Evolutionary conservation across 2,888 invertebrate species (phyloP), one percentile per base, ranked within the genome.

Genomic region (Andrena hattorfiana): DNA sequence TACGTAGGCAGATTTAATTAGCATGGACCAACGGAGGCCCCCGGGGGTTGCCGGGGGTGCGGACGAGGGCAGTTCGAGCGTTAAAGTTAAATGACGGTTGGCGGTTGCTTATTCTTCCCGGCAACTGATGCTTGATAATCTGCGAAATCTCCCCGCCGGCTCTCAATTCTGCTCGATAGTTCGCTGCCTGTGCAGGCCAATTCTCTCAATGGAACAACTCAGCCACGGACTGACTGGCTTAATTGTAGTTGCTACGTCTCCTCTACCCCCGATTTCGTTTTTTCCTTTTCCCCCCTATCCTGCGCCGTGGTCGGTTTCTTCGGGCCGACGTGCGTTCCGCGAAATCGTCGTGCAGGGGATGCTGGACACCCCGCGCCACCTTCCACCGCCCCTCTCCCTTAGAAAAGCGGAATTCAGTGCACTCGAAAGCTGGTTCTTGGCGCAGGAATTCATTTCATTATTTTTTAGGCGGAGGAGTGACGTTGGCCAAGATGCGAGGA

Each of bases 51-150:
- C 81, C 81, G 76, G 77, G 84, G 87, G 80, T 64, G 80, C 83
- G 86, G 73, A 76, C 83, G 85, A 84, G 85, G 86, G 85, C 88
- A 88, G 88, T 89, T 88, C 83, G 87, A 85, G 94, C 94, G 94
- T 94, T 94, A 94, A 94, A 94, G 94, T 94, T 94, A 94, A 94
- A 94, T 93, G 94, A 94, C 93, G 94, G 94, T 93, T 93, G 93
- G 92, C 93, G 93, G 93, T 92, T 93, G 93, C 93, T 94, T 93
- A 94, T 94, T 94, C 94, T 94, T 94, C 94, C 92, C 93, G 90
- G 87, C 93, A 94, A 94, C 93, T 92, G 94, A 94, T 94, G 94
- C 94, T 93, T 93, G 93, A 93, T 94, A 94, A 94, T 94, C 92
- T 91, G 93, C 92, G 91, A 93, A 92, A 92, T 87, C 85, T 90